Conservation (phyloP, 2,113 vertebrate species). For the Willisornis vidua region DNA sequence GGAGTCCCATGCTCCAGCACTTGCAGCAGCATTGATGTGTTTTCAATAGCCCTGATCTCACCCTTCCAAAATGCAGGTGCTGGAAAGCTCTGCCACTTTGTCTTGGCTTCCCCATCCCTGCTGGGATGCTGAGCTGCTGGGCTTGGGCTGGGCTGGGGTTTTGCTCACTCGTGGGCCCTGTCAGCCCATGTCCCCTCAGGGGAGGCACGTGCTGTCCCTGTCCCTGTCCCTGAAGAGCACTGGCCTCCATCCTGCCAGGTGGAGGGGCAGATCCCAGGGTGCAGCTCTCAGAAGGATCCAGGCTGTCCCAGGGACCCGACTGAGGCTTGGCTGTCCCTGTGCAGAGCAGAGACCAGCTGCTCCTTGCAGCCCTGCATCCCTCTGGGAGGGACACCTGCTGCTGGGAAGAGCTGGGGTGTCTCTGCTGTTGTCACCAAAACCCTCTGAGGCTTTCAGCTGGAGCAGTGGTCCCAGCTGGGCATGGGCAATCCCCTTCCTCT, state of each 20-base stretch:
- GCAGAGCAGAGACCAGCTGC: accelerated
- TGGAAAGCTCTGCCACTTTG: neutral
- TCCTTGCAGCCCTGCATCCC: accelerated
- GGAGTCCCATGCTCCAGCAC: neutral
- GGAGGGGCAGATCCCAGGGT: neutral
- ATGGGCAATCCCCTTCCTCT: neutral
- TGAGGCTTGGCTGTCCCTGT: neutral
- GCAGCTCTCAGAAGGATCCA: neutral
- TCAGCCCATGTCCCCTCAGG: accelerated
- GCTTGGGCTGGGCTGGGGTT: accelerated
- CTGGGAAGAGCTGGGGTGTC: neutral
- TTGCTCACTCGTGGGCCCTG: neutral
- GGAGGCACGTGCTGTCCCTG: no score
- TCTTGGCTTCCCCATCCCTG: neutral
- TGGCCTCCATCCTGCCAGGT: accelerated
- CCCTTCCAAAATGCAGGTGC: neutral
- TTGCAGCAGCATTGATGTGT: neutral
- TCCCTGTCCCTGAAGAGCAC: accelerated
- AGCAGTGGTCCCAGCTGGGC: accelerated
- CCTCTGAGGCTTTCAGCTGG: neutral
- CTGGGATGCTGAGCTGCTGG: neutral
- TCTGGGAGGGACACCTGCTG: neutral
- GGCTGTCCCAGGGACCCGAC: neutral
- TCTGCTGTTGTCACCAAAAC: neutral
- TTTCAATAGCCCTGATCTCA: neutral